Conservation (phyloP, 2,888 invertebrate species). For the Eilema depressum region DNA sequence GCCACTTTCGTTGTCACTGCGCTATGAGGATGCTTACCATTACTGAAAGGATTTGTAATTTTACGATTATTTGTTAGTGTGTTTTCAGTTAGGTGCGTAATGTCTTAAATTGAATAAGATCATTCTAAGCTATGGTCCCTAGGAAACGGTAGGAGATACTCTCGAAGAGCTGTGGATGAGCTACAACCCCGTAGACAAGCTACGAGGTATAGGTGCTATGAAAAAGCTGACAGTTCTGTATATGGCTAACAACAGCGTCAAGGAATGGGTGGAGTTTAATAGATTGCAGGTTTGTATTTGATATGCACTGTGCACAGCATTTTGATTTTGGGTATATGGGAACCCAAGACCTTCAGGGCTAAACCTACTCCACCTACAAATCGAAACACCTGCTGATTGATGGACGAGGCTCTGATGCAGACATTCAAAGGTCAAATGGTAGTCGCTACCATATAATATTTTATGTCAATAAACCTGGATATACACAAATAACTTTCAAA, state of each 20-base stretch:
- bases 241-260: slow-evolving; percentile 92
- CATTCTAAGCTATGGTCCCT: slow-evolving; percentile 10
- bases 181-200: slow-evolving; percentile 96
- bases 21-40: neutral
- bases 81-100: neutral
- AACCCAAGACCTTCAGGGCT: too few species aligned
- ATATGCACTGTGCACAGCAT: neutral
- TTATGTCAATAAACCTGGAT: too few species aligned
- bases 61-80: neutral
- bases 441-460: too few species aligned
- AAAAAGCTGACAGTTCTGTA: slow-evolving; percentile 94
- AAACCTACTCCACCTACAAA: too few species aligned
- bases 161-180: slow-evolving; percentile 98
- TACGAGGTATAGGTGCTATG: slow-evolving; percentile 93
- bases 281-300: slow-evolving; percentile 70
- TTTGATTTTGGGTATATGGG: too few species aligned
- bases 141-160: slow-evolving; percentile 95
- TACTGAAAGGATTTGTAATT: neutral
- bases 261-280: slow-evolving; percentile 95
- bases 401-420: too few species aligned
- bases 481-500: too few species aligned
- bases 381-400: too few species aligned
- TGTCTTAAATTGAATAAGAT: neutral
- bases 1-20: neutral
- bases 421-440: too few species aligned